phyloP scores from a whole-genome alignment of 92 coral and sea anemone genomes.

The Palythoa grandiflora region DNA sequence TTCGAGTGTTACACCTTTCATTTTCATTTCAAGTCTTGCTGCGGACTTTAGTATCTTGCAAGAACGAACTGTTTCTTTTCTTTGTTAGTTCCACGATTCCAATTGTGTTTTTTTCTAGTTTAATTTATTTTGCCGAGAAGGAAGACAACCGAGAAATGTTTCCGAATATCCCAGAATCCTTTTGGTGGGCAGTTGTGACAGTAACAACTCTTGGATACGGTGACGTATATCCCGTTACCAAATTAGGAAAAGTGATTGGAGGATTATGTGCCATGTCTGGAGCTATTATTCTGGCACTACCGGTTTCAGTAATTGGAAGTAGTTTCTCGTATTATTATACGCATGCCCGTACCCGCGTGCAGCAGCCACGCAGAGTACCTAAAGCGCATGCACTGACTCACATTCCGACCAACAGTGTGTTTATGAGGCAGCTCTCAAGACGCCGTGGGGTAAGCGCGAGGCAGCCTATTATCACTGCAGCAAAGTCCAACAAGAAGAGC shows the following conservation, averaged over 20 bases:
- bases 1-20: conserved; percentile 86
- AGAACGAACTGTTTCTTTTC: conserved; percentile 87
- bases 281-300: conserved; percentile 94
- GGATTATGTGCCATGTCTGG: conserved; percentile 94
- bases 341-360: conserved; percentile 97
- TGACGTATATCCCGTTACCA: conserved; percentile 93
- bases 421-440: conserved; percentile 25
- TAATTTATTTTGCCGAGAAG: conserved; percentile 93
- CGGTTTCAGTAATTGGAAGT: conserved; percentile 96
- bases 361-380: conserved; percentile 77
- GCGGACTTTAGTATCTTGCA: conserved; percentile 90
- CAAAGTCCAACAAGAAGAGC: conserved; percentile 17
- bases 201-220: conserved; percentile 98
- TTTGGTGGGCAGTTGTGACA: conserved; percentile 99
- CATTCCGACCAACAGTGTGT: conserved; percentile 41
- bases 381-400: conserved; percentile 49
- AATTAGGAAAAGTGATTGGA: conserved; percentile 91
- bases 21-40: conserved; percentile 93
- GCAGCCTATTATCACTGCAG: background rate
- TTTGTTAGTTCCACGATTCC: conserved; percentile 91
- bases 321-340: conserved; percentile 91
- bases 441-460: conserved; percentile 29
- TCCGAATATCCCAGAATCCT: conserved; percentile 93
- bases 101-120: conserved; percentile 88
- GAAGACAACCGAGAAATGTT: conserved; percentile 88